Evolutionary conservation across 2,797 vertebrate species (phyloP).

Genomic region (Pseudochaenichthys georgianus): DNA sequence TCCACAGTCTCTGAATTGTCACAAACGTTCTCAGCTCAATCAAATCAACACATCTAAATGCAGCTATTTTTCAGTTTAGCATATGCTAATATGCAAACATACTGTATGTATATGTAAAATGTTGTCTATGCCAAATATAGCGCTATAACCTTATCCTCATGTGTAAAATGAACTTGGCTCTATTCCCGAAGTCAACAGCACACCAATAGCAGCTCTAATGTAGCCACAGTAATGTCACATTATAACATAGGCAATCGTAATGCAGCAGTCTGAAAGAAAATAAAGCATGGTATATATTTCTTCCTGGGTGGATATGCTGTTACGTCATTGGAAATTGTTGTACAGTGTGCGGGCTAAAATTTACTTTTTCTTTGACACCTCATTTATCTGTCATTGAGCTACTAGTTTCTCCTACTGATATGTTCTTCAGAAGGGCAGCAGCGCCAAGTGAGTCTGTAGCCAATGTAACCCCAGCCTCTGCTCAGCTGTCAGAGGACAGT

Average conservation of each 20-base stretch:
- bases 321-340: conserved; percentile 19
- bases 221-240: conserved; percentile 43
- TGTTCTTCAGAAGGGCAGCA: neutral
- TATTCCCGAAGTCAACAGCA: conserved; percentile 33
- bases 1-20: conserved; percentile 39
- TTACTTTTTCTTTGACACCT: conserved; percentile 30
- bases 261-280: conserved; percentile 20
- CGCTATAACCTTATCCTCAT: conserved; percentile 5
- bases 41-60: conserved; percentile 21
- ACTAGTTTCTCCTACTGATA: conserved; percentile 2
- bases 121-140: neutral
- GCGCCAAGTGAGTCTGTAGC: conserved; percentile 26
- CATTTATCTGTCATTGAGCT: conserved; percentile 30
- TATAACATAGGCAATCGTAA: conserved; percentile 10
- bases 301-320: neutral
- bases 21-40: conserved; percentile 17
- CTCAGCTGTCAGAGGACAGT: conserved; percentile 47
- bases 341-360: conserved; percentile 6
- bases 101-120: neutral
- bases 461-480: conserved; percentile 6
- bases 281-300: neutral
- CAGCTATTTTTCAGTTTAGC: conserved; percentile 9
- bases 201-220: conserved; percentile 44
- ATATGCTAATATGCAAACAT: neutral
- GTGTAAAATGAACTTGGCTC: conserved; percentile 34